Evolutionary conservation across 64 coral and sea anemone species (phyloP).

Genomic region (Platygyra sinensis): DNA sequence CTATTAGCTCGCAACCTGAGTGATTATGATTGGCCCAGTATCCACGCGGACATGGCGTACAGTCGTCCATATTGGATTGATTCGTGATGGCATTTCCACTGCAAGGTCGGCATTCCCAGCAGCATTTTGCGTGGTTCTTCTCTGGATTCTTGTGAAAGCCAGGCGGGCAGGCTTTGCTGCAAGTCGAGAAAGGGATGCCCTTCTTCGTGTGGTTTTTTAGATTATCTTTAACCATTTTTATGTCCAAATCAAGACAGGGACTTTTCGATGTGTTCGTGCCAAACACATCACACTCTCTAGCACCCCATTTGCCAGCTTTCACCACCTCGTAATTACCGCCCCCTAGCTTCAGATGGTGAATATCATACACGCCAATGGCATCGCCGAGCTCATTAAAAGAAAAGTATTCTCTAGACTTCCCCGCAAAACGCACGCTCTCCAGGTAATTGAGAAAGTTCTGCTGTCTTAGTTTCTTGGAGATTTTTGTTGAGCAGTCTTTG

Average conservation of each 20-base stretch:
- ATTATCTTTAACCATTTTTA: constrained; percentile 1
- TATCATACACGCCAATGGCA: constrained; percentile 80
- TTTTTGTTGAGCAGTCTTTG: constrained; percentile 58
- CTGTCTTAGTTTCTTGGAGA: constrained; percentile 18
- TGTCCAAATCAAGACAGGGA: constrained; percentile 12
- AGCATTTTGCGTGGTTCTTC: constrained; percentile 66
- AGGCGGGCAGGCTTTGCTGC: constrained; percentile 53
- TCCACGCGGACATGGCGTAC: constrained; percentile 64
- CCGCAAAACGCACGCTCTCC: constrained; percentile 69
- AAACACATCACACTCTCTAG: constrained; percentile 11
- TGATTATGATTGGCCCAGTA: constrained; percentile 58
- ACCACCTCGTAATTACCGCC: constrained; percentile 66
- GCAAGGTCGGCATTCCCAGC: constrained; percentile 75
- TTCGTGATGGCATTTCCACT: constrained; percentile 57
- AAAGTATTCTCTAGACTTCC: constrained; percentile 69
- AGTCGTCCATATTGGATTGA: constrained; percentile 60
- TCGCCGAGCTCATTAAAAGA: constrained; percentile 70
- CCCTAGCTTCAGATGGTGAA: constrained; percentile 62
- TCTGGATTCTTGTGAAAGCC: constrained; percentile 68
- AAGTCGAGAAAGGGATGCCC: constrained; percentile 55
- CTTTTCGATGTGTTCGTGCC: not conserved
- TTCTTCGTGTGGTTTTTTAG: constrained; percentile 24
- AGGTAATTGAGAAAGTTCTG: constrained; percentile 54
- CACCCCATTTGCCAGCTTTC: constrained; percentile 64
- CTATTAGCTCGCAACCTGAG: constrained; percentile 69